Percentiles rank a stretch among this genome's conserved stretches.
These are phyloP conservation scores for Macquaria australasica DNA, from an alignment of 2,113 vertebrate genomes.

Conservation along the genomic window DNA sequence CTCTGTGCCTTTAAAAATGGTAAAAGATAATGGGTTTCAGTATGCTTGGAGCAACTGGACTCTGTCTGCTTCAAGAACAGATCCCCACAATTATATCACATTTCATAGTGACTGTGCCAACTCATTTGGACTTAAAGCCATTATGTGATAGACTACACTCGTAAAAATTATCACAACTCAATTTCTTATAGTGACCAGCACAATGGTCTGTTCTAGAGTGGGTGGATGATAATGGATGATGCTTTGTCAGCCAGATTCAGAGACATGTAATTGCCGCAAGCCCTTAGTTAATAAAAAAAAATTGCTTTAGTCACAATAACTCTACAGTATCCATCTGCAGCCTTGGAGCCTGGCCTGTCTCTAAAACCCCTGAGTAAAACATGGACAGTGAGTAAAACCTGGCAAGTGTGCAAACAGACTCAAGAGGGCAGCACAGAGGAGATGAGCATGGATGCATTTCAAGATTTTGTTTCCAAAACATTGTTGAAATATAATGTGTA, in stretches of 20 bases:
- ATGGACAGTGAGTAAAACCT: constrained; percentile 10
- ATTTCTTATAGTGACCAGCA: constrained; percentile 33
- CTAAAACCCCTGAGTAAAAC: constrained; percentile 15
- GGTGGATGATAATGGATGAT: constrained; percentile 28
- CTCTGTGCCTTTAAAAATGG: not conserved
- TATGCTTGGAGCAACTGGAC: not conserved
- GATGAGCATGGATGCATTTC: constrained; percentile 7
- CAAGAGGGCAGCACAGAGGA: constrained; percentile 48
- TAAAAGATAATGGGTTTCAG: not conserved
- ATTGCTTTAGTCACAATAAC: constrained; percentile 34
- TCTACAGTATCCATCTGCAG: constrained; percentile 47
- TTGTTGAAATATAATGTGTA: constrained; percentile 36
- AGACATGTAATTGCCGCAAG: constrained; percentile 46
- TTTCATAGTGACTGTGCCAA: constrained; percentile 34
- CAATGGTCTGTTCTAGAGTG: constrained; percentile 25
- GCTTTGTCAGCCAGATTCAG: constrained; percentile 55
- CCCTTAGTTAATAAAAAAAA: constrained; percentile 50
- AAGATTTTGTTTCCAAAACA: constrained; percentile 49
- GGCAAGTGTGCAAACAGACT: constrained; percentile 28
- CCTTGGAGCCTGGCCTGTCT: constrained; percentile 19
- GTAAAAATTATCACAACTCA: constrained; percentile 54
- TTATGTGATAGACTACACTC: constrained; percentile 49
- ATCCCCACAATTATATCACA: constrained; percentile 8
- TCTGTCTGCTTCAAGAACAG: constrained; percentile 16
- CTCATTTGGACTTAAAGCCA: constrained; percentile 54